Conservation (phyloP, 2,797 vertebrate genomes). For the Crenuchus spilurus region DNA sequence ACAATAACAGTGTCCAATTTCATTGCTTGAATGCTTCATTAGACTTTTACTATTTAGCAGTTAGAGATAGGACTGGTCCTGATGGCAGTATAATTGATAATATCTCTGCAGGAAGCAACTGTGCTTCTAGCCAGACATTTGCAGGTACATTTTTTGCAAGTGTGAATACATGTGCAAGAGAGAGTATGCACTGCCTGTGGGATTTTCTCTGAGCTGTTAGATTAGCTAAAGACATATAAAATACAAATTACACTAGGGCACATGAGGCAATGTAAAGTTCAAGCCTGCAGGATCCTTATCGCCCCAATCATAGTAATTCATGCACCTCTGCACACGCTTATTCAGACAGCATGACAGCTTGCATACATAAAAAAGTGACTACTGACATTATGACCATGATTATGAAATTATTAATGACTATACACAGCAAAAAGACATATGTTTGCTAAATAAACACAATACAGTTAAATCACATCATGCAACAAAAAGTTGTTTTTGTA, state of each 20-base stretch:
- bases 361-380: too few species aligned
- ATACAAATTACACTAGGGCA: not conserved
- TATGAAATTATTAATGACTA: too few species aligned
- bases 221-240: not conserved
- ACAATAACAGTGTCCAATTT: too few species aligned
- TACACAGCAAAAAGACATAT: too few species aligned
- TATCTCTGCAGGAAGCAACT: not conserved
- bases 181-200: conserved; percentile 13
- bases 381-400: too few species aligned
- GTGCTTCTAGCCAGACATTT: not conserved
- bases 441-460: too few species aligned
- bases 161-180: not conserved
- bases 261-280: not conserved
- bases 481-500: too few species aligned
- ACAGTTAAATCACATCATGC: too few species aligned
- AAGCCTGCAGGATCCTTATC: not conserved
- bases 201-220: not conserved
- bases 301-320: not conserved
- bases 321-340: not conserved
- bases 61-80: not conserved
- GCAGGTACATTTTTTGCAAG: not conserved
- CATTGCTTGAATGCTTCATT: too few species aligned
- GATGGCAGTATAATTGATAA: not conserved
- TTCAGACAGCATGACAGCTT: not conserved
- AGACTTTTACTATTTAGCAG: not conserved